Evolutionary conservation across 1,140 invertebrate species (phyloP), one percentile per base, ranked within the genome.

Genomic region (Tyrophagus putrescentiae): DNA sequence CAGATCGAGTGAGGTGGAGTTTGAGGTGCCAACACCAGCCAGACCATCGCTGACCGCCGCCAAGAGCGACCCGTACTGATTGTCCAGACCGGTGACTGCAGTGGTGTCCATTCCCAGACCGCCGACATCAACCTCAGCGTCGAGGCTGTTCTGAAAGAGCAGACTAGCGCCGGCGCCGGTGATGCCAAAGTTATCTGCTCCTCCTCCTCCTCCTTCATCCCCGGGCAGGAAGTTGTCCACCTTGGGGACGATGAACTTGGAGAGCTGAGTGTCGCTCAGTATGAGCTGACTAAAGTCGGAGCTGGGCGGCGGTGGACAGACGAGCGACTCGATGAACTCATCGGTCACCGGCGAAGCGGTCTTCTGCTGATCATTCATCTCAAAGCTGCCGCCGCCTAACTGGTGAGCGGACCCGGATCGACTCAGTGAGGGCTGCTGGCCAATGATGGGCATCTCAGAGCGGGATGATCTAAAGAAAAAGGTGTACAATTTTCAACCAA

Each of bases 191-290:
- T n/a, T n/a, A n/a, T n/a, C n/a, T n/a, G n/a, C n/a, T n/a, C n/a
- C n/a, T n/a, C n/a, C n/a, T n/a, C n/a, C n/a, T n/a, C n/a, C n/a
- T n/a, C n/a, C n/a, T n/a, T n/a, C 31, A 18, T 48, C 18, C 13
- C n/a, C 21, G 4, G 57, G 57, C 16, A 59, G 28, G 27, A 59
- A 59, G 18, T 41, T 4, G 16, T 59, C 57, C 1, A 59, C 57
- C 36, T 59, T 59, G 27, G 91, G 91, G 48, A 96, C 91, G 70
- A 95, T 96, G 67, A 96, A 79, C 61, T 87, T 87, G 33, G 85
- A 89, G 67, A 96, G 90, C 82, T 91, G 88, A 76, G 93, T 89
- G 70, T 96, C 91, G 68, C 85, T 88, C 71, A 96, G 88, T 67
- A 87, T 82, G 6, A 42, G 18, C n/a, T 28, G 27, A 48, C 85